Base-by-base conservation (phyloP, 2,113 vertebrate species). In the Hippolais icterina region DNA sequence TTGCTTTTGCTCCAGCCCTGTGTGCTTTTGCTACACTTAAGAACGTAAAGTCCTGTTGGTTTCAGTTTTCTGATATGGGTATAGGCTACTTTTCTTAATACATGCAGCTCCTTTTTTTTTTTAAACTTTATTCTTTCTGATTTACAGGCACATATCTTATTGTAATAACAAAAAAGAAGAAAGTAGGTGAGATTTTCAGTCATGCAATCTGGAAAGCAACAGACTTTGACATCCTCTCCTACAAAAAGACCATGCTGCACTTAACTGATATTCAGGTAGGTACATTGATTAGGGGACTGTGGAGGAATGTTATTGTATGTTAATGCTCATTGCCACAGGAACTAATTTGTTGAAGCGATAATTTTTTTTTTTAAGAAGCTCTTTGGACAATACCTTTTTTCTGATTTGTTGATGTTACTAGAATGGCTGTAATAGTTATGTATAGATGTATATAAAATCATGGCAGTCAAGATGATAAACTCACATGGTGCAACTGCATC, bases 171-270 rank as follows among this genome's bases (percentile, higher is more conserved):
- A 99, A 99, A 98, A 99, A 98, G 98, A 98, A 97, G 89, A 99
- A 99, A 97, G 97, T 99, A 89, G 99, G 99, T 49, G 99, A 99
- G 89, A 98, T 99, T 94, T 98, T 99, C 84, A 98, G 98, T 94
- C 99, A 99, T 93, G 97, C 96, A 49, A 98, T 99, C 92, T 99
- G 99, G 99, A 99, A 99, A 97, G 99, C 99, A 24, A 96, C 98
- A 72, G 99, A 99, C 88, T 99, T 99, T 97, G 99, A 99, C 54
- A 96, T 99, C n/a, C 98, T 99, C 83, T 99, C 99, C 59, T 99
- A 99, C 92, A 99, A 99, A 96, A 99, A 99, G 97, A 99, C 99
- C 24, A 98, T 99, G 95, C 95, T 99, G 80, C 99, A 99, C 96
- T 98, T 99, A 96, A 99, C 99, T 95, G 99, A 99, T 97, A 99